Evolutionary conservation across 2,113 vertebrate species (phyloP), one percentile per base, ranked within the genome.

Genomic region (Calyptommatus sinebrachiatus): DNA sequence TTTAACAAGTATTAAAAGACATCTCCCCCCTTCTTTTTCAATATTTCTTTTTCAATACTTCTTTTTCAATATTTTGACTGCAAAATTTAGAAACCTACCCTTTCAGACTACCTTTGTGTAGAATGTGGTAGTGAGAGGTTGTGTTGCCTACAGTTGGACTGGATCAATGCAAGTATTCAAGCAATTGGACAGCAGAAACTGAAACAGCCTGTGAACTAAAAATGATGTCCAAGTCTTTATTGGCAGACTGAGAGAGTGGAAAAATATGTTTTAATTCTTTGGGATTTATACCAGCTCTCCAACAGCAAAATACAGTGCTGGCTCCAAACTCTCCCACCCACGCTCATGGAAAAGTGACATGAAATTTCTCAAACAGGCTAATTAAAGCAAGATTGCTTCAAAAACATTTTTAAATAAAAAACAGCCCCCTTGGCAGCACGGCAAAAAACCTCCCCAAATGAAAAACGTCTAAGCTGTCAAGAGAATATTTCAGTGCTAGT

Each of bases 291-390:
- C 85, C 85, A 78, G 80, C 28, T 5, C 83, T 92, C 89, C 90
- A 91, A 92, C 65, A 93, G 89, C 84, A 89, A 89, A 89, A 92
- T 93, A 91, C 91, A 91, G 89, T 89, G 91, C 90, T 94, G 89
- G 92, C 90, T 95, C 91, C 89, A 87, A 89, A 76, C 81, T 80
- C 89, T 92, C 89, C 91, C 91, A 91, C 92, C 90, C 91, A 94
- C 90, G 92, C 91, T 90, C 91, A 93, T 87, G 91, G 92, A 95
- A 93, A 95, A 89, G 91, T 85, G 91, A 94, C 93, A 94, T 87
- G 83, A 93, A 90, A 91, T 92, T 91, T 92, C 86, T 91, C 91
- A 94, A 92, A 88, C 89, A 89, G 86, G 91, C 88, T 89, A 91
- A 95, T 92, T 92, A 94, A 94, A 93, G 89, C 83, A 90, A 93